These are phyloP conservation scores for Polyommatus iphigenia DNA, from an alignment of 2,888 invertebrate genomes.

Conservation along the genomic window DNA sequence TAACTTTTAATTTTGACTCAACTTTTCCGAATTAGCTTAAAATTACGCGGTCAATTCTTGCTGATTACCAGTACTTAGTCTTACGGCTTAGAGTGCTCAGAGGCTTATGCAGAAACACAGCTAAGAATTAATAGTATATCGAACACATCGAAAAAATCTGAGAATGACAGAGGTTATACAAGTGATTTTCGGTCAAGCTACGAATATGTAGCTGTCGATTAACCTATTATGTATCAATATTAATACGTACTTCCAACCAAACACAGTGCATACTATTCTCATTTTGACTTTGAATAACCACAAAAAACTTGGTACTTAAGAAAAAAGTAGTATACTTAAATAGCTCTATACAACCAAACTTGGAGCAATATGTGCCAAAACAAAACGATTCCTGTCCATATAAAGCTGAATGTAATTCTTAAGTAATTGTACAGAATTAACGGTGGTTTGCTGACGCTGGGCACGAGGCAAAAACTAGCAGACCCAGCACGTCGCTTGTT, in stretches of 20 bases:
- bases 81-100: too few relatives aligned
- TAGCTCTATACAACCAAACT: background rate
- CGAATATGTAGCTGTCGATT: too few relatives aligned
- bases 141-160: too few relatives aligned
- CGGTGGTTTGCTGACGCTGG: background rate
- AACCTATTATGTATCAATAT: too few relatives aligned
- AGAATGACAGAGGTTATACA: too few relatives aligned
- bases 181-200: too few relatives aligned
- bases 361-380: background rate
- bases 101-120: too few relatives aligned
- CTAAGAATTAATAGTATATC: too few relatives aligned
- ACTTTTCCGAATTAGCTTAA: background rate
- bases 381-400: constrained; percentile 1
- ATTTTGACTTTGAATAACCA: too few relatives aligned
- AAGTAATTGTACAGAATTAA: constrained; percentile 7
- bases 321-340: background rate
- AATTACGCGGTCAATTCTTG: background rate
- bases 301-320: background rate
- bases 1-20: background rate
- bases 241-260: too few relatives aligned
- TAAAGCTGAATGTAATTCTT: constrained; percentile 11
- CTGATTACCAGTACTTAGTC: background rate
- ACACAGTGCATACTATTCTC: too few relatives aligned
- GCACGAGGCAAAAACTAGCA: background rate
- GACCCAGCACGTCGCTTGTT: background rate